A percentile compares a stretch with the other conserved stretches of the same genome.
Conservation (phyloP, 2,113 vertebrate species). For the Phrynosoma blainvillii region DNA sequence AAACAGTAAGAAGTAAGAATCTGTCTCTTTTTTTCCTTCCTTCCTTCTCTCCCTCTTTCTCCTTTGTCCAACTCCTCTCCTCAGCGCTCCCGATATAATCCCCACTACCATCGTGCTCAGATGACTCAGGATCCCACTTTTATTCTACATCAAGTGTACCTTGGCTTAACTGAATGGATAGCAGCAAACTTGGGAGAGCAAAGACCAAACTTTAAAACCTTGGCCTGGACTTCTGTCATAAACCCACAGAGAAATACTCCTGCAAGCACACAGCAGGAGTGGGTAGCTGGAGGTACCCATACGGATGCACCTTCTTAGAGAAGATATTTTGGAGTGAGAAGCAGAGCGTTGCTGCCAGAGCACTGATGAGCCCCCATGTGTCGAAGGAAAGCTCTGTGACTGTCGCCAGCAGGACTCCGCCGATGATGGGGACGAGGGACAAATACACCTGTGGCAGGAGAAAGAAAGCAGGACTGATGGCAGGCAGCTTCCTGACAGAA, state of each 20-base stretch:
- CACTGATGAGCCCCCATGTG: conserved; percentile 92
- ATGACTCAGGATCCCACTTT: not conserved
- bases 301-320: conserved; percentile 91
- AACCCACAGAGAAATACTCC: too few species aligned
- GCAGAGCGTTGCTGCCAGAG: conserved; percentile 94
- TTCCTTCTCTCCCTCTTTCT: not conserved
- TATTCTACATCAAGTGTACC: too few species aligned
- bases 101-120: too few species aligned
- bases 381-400: conserved; percentile 95
- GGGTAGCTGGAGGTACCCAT: too few species aligned
- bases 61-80: not conserved
- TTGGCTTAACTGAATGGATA: not conserved
- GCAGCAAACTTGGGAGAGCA: too few species aligned
- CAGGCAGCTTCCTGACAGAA: not conserved
- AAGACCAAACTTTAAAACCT: not conserved
- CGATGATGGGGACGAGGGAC: conserved; percentile 96
- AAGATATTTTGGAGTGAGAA: conserved; percentile 99
- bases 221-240: too few species aligned
- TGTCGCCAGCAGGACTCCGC: conserved; percentile 93
- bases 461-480: not conserved
- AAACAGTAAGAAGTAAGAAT: too few species aligned
- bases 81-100: too few species aligned
- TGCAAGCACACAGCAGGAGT: too few species aligned
- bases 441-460: conserved; percentile 85
- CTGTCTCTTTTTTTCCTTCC: too few species aligned